Base-by-base conservation (phyloP, 30 jellyfish, hydroid and myxozoan genomes). In the Chrysaora quinquecirrha region DNA sequence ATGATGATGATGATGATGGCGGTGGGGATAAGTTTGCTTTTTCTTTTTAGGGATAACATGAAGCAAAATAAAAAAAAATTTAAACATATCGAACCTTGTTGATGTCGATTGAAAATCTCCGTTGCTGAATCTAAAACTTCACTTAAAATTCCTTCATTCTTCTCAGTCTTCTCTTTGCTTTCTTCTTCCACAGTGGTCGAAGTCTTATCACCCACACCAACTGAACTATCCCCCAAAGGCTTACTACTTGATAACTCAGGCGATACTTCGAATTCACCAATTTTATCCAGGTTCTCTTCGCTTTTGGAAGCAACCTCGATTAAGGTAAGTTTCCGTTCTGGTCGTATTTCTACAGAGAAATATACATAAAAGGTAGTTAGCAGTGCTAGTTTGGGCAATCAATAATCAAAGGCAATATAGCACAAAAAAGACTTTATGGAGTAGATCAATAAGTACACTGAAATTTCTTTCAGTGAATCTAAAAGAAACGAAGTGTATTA, bases 111-210 rank as follows among this genome's bases (percentile, higher is more conserved):
- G 38, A 49, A 82, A 25, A 82, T 82, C 47, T 68, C 38, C 58
- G 46, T 64, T 1, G 92, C 92, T 0, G 92, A 82, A 56, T 82
- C 92, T 43, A 82, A 32, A 11, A 82, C 92, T 12, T 82, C 92
- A 30, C 78, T 82, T 9, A 82, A 54, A 32, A 82, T 73, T 61
- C 92, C 82, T 38, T 82, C 92, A 0, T 68, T 69, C 61, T 69
- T 82, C 9, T 46, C 52, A 16, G 82, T 35, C 34, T 62, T 52
- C 24, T 80, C 90, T 14, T 33, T 24, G 66, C 14, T 27, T 0
- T 1, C 31, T 83, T 64, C 65, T 22, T 78, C 73, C 2, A 28
- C 46, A 20, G 34, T 54, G 0, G 22, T 34, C 30, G 18, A 33
- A 47, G 28, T 73, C 27, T 23, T 24, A 1, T 48, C 56, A 24